A percentile compares a stretch with the other conserved stretches of the same genome.
Evolutionary conservation across 2,888 invertebrate genomes (phyloP).

Genomic region (Plusia festucae): DNA sequence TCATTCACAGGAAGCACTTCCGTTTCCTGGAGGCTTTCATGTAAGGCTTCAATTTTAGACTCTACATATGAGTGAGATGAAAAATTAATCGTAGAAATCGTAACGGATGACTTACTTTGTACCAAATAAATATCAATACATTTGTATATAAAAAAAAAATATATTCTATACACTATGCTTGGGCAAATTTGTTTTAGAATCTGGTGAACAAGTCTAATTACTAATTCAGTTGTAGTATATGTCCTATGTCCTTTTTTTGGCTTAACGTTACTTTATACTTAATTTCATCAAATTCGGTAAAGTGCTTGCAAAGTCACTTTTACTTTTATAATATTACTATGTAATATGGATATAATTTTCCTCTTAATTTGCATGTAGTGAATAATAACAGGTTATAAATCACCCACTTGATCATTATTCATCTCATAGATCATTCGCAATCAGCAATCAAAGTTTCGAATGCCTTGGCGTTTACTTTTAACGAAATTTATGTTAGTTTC

Average conservation of each 20-base stretch:
- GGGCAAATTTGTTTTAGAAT: too few species aligned
- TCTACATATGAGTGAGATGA: background rate
- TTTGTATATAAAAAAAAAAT: too few species aligned
- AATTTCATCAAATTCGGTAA: too few species aligned
- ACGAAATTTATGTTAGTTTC: background rate
- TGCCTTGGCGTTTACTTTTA: background rate
- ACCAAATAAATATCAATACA: too few species aligned
- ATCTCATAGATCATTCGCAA: background rate
- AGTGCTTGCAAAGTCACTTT: too few species aligned
- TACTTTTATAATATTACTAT: too few species aligned
- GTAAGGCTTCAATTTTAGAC: background rate
- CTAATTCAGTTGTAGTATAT: too few species aligned
- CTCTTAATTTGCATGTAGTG: background rate
- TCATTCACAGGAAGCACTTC: conserved; percentile 6
- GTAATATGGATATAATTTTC: too few species aligned
- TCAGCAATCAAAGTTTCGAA: background rate
- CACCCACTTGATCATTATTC: background rate
- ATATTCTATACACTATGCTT: too few species aligned
- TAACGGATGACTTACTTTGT: background rate
- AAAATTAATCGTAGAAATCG: background rate
- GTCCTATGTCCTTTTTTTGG: too few species aligned
- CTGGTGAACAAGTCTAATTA: too few species aligned
- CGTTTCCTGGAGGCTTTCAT: conserved; percentile 2
- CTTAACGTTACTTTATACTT: too few species aligned
- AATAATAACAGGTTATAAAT: background rate